Base-by-base conservation (phyloP, 1,140 invertebrate species). In the Atopsyche davidsoni region DNA sequence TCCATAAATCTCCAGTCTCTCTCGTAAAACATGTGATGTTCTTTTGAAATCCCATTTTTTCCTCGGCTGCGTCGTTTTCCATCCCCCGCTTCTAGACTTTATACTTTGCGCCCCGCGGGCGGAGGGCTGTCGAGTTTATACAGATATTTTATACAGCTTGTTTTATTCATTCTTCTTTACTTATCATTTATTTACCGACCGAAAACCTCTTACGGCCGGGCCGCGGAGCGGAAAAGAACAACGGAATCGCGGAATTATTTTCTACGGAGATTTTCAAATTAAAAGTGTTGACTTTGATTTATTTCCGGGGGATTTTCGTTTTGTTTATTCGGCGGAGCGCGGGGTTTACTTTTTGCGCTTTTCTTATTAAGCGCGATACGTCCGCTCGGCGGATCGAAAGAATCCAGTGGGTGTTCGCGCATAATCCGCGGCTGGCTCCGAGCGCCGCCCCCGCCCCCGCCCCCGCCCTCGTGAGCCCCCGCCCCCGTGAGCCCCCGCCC, bases 11-110 rank as follows among this genome's bases (percentile, higher is more conserved):
- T 48, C 25, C 41, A 22, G 38, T 43, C 31, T 44, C 31, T 44
- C 38, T 34, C 25, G 44, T 41, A 51, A 50, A 55, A 55, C 54
- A 56, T 47, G 54, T 56, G 48, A 56, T 51, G 54, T 51, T 51
- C 53, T 40, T 49, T 49, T 50, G 31, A 49, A 55, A 55, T 55
- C 53, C 48, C 48, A 42, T 51, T 46, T 47, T 56, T 47, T 56
- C 36, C 45, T 19, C n/a, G 17, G 32, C 46, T 46, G 36, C 42
- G 38, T 54, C 46, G 39, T 10, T 41, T 31, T 28, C 23, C 24
- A 24, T 38, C 46, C 43, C 34, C 17, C 32, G 14, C 34, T 28
- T 14, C 28, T 9, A 31, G n/a, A n/a, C n/a, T n/a, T n/a, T n/a
- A 17, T 24, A 6, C 24, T 9, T 13, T 19, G 19, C 13, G 19